Conservation (phyloP, 2,113 vertebrate species). For the Peromyscus leucopus region DNA sequence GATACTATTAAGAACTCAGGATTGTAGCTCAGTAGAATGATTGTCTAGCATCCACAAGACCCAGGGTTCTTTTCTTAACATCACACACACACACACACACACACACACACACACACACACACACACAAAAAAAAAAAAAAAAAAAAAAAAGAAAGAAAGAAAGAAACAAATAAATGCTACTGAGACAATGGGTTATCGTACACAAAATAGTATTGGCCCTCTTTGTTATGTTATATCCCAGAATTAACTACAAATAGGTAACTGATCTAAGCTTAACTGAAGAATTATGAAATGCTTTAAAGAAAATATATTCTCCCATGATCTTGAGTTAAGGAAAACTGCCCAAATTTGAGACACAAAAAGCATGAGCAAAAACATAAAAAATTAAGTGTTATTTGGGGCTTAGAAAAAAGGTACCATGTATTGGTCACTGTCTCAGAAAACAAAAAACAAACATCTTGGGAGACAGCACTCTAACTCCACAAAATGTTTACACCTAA, state of each 20-base stretch:
- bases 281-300: neutral
- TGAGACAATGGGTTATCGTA: neutral
- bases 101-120: too few species aligned
- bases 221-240: neutral
- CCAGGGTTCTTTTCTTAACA: neutral
- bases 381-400: neutral
- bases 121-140: too few species aligned
- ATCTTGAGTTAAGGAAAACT: neutral
- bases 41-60: neutral
- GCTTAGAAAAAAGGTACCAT: neutral
- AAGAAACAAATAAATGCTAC: neutral
- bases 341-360: neutral
- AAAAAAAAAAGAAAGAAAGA: too few species aligned
- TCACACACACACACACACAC: neutral
- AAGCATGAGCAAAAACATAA: neutral
- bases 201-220: neutral
- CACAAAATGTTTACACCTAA: neutral
- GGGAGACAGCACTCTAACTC: neutral
- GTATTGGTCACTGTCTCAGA: neutral
- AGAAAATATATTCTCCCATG: neutral
- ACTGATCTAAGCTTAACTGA: neutral
- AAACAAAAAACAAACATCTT: neutral
- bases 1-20: neutral
- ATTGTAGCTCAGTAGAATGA: neutral
- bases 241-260: slow-evolving; percentile 7